Base-by-base conservation (phyloP, 2,113 vertebrate species). In the Trachemys scripta region DNA sequence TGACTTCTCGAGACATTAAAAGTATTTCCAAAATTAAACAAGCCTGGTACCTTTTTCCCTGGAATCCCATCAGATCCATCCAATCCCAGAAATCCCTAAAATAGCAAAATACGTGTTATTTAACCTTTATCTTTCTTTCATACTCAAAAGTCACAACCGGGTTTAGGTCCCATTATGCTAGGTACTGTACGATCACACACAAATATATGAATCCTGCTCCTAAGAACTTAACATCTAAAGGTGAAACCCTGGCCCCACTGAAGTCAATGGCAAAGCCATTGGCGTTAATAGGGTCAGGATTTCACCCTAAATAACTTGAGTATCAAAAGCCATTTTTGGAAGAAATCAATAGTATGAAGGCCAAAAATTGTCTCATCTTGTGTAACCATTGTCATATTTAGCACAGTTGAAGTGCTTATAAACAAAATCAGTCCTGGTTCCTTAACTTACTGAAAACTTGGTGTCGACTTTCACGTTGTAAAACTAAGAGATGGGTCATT, bases 41-140 rank as follows among this genome's bases (percentile, higher is more conserved):
- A 83, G 49, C n/a, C 90, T 92, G 82, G 96, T 96, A 99, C 99
- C 98, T 98, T 98, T 94, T 35, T 96, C 38, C 99, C 99, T 14
- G 94, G 89, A 97, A 93, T 35, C 2, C 99, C 99, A 22, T 94
- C 98, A 42, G 98, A 91, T 88, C 99, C 99, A 87, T 99, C 98
- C 47, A 98, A 98, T 90, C 99, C 99, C 78, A 98, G 94, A 90
- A 98, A 84, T 82, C 99, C 99, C 99, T 99, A 97, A 86, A 94
- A 95, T 4, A 95, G 84, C 82, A 96, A 97, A 90, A 92, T 49
- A 78, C 20, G 12, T n/a, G 62, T 69, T n/a, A 69, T 14, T 79
- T 25, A 82, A 20, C 2, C 88, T 88, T 87, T 42, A 81, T 8
- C 8, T 20, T 72, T 57, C 24, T 42, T 27, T 14, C 27, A 17